These are phyloP conservation scores for Chelonia mydas DNA, from an alignment of 2,797 vertebrate species.

Conservation along the genomic window DNA sequence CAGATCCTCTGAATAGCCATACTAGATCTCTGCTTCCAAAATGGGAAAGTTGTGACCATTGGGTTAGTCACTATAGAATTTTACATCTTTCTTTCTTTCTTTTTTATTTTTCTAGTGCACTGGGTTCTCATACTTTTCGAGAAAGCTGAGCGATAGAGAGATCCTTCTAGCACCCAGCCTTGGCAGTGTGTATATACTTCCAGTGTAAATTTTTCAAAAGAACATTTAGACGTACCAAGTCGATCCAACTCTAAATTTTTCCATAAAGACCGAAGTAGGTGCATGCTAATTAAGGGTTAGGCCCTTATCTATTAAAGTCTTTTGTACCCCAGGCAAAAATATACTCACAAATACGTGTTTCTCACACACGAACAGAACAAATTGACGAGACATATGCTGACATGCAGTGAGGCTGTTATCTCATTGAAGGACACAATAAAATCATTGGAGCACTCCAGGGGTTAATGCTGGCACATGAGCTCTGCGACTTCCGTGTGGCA, in stretches of 20 bases:
- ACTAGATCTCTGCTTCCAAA: neutral
- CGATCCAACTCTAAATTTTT: neutral
- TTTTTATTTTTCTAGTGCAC: neutral
- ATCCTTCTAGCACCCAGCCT: neutral
- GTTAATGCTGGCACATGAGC: neutral
- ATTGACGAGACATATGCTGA: neutral
- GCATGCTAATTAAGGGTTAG: neutral
- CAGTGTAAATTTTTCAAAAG: neutral
- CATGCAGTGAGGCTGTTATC: neutral
- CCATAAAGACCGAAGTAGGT: neutral
- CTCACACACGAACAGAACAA: neutral
- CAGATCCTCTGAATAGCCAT: neutral
- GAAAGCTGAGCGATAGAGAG: neutral
- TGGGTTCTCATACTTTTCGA: neutral
- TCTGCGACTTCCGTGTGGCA: neutral
- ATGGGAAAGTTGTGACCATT: neutral
- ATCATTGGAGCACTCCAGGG: neutral
- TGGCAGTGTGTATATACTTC: rapidly evolving
- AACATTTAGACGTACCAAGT: neutral
- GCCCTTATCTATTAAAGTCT: neutral
- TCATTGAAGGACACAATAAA: neutral
- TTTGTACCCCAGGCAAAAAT: neutral
- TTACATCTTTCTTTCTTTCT: too few relatives aligned
- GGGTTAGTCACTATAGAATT: neutral
- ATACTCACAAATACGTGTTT: neutral